phyloP scores from a whole-genome alignment of 30 jellyfish, hydroid and myxozoan genomes.

The Cassiopea andromeda region DNA sequence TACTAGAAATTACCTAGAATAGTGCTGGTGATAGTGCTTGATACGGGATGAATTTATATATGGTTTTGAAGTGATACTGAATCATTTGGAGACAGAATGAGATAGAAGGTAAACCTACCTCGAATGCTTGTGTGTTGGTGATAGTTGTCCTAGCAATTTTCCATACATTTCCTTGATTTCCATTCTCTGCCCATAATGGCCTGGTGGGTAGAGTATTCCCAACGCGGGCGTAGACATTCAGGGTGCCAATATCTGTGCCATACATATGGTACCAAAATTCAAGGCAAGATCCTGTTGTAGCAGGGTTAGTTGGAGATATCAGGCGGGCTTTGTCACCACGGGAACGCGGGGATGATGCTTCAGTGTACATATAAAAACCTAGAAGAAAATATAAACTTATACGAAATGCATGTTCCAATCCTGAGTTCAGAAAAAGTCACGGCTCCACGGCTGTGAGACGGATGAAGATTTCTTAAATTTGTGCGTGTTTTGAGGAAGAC shows the following conservation, averaged over 20 bases:
- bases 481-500: too few species aligned
- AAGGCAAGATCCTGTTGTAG: slow-evolving; percentile 81
- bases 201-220: slow-evolving; percentile 57
- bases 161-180: slow-evolving; percentile 91
- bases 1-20: too few species aligned
- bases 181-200: slow-evolving; percentile 90
- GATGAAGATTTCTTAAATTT: too few species aligned
- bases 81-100: background rate
- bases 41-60: too few species aligned
- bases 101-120: slow-evolving; percentile 31
- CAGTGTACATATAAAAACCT: slow-evolving; percentile 95
- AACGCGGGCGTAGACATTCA: slow-evolving; percentile 55
- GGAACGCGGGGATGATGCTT: slow-evolving; percentile 84
- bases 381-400: background rate
- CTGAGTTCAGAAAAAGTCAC: too few species aligned
- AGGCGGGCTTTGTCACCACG: slow-evolving; percentile 92
- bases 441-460: too few species aligned
- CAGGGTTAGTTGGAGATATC: slow-evolving; percentile 74
- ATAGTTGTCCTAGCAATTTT: slow-evolving; percentile 77
- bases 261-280: slow-evolving; percentile 91
- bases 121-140: slow-evolving; percentile 64
- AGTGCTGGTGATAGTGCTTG: too few species aligned
- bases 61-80: background rate
- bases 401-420: background rate
- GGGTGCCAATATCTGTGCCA: slow-evolving; percentile 76